Evolutionary conservation across 2,888 invertebrate genomes (phyloP).

Genomic region (Malacosoma neustria): DNA sequence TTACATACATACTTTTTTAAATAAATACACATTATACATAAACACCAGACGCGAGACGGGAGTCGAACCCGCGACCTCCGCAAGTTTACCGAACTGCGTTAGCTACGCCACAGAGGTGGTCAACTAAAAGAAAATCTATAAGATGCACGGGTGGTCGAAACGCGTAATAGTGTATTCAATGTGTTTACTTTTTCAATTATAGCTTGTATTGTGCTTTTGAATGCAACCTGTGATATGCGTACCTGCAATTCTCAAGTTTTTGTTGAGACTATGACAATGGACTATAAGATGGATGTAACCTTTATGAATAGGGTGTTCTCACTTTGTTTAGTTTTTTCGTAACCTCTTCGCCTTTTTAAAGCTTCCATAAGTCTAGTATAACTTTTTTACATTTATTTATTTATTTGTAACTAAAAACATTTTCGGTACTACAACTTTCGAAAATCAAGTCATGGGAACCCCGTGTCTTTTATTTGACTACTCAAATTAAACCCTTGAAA

Average conservation of each 20-base stretch:
- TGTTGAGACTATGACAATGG: background rate
- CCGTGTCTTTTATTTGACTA: constrained; percentile 25
- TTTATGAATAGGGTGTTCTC: background rate
- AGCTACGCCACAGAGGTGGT: too few species aligned
- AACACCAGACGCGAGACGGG: too few species aligned
- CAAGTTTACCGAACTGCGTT: too few species aligned
- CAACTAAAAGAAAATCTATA: too few species aligned
- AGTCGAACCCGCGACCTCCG: too few species aligned
- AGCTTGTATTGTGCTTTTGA: background rate
- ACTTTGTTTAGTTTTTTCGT: background rate
- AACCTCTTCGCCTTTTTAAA: background rate
- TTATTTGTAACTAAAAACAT: too few species aligned
- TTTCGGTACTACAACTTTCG: too few species aligned
- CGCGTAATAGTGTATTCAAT: background rate
- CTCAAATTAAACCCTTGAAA: constrained; percentile 10
- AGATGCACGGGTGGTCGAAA: background rate
- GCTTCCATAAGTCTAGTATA: background rate
- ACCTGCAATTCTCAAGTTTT: background rate
- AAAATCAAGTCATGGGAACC: too few species aligned
- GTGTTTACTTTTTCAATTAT: background rate
- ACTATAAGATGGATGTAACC: background rate
- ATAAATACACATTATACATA: too few species aligned
- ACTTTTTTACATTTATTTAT: background rate
- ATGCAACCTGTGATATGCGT: background rate
- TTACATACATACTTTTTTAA: too few species aligned